Evolutionary conservation across 2,113 vertebrate genomes (phyloP), one percentile per base, ranked within the genome.

Genomic region (Heterochromis multidens): DNA sequence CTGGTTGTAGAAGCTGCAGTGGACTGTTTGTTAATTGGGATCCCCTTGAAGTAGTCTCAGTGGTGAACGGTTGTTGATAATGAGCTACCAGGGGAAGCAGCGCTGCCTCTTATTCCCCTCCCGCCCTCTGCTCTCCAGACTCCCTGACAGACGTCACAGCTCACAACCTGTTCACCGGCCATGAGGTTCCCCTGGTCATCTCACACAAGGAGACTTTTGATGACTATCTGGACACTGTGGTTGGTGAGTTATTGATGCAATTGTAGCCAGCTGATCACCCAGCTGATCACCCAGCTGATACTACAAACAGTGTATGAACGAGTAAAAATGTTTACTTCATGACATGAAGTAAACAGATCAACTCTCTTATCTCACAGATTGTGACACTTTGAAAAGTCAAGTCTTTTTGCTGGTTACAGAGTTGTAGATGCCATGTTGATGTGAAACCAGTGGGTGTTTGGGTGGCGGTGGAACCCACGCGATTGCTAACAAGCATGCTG

Each of bases 121-220:
- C 67, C 63, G 33, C 60, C 77, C 77, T 76, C 63, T 92, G 35
- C 54, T 91, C 82, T 81, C 29, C 96, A 99, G 98, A 99, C 85
- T 97, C 95, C 2, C 95, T 97, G 3, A 97, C 97, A 3, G 96
- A 97, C 3, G 97, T 99, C 92, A 97, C 82, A 0, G 98, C 97
- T 76, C 90, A 95, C 83, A 98, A 97, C 92, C 81, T 97, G 89
- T 96, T 99, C 89, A 99, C 97, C 2, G 89, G 91, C 76, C 97
- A 89, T n/a, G 97, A 99, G 89, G 93, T 98, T 86, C 98, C 98
- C n/a, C 79, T 99, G 19, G 86, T 99, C 31, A 96, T 99, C 88
- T 96, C 95, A 52, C 96, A 94, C 82, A 95, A 95, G 81, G 86
- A 29, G 65, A 93, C 91, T 37, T 97, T 98, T 77, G 96, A 97